A percentile compares a stretch with the other conserved stretches of the same genome.
These are phyloP conservation scores for Volucella inanis DNA, from an alignment of 2,888 invertebrate species.

Conservation along the genomic window DNA sequence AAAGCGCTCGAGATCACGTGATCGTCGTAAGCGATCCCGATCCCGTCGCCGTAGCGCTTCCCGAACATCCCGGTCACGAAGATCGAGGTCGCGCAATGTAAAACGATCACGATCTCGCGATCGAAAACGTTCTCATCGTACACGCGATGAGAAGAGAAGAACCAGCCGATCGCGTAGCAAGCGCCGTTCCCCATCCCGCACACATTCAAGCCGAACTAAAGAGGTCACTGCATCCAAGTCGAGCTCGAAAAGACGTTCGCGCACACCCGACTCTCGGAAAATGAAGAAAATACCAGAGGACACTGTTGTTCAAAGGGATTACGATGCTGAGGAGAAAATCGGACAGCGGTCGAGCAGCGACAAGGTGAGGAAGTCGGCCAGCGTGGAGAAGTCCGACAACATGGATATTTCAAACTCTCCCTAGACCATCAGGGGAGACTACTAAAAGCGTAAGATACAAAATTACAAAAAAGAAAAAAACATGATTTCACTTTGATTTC, in stretches of 20 bases:
- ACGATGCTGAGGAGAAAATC: conserved; percentile 79
- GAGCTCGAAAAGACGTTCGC: conserved; percentile 80
- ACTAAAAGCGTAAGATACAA: conserved; percentile 51
- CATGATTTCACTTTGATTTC: conserved; percentile 27
- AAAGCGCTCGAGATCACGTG: conserved; percentile 80
- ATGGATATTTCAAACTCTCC: conserved; percentile 93
- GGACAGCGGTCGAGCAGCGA: conserved; percentile 82
- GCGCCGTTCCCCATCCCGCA: conserved; percentile 85
- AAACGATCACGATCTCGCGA: conserved; percentile 84
- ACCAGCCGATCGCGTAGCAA: conserved; percentile 78
- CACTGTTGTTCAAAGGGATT: conserved; percentile 79
- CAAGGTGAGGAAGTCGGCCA: conserved; percentile 84
- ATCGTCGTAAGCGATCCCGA: conserved; percentile 77
- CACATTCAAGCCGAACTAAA: conserved; percentile 84
- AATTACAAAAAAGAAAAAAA: conserved; percentile 22
- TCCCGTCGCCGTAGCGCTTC: conserved; percentile 80
- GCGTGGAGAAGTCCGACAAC: conserved; percentile 86
- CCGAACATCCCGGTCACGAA: conserved; percentile 77
- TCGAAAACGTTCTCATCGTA: conserved; percentile 77
- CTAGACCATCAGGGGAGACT: conserved; percentile 79
- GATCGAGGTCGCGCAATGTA: conserved; percentile 74
- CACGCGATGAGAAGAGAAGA: conserved; percentile 75
- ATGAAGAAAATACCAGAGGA: conserved; percentile 80
- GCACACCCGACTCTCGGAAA: conserved; percentile 81
- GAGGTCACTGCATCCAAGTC: conserved; percentile 79